Evolutionary conservation across 2,797 vertebrate species (phyloP).

Genomic region (Molossus alvarezi): DNA sequence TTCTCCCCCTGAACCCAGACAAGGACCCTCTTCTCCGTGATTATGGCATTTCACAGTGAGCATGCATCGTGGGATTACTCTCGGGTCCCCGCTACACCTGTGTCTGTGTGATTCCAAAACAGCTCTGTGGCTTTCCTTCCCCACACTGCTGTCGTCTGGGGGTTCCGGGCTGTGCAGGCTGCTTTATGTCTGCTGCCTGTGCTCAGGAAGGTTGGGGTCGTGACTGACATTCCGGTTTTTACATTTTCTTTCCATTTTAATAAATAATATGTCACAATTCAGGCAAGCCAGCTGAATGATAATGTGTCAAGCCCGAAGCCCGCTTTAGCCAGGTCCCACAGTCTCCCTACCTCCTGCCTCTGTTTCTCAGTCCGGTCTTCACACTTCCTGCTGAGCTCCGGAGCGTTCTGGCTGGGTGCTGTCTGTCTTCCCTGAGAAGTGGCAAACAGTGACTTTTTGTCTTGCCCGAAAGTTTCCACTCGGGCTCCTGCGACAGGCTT

Average conservation of each 20-base stretch:
- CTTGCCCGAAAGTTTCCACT: constrained; percentile 60
- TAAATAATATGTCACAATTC: constrained; percentile 83
- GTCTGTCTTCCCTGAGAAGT: constrained; percentile 67
- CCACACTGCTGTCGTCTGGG: not conserved
- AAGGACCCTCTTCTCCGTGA: not conserved
- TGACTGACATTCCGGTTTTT: constrained; percentile 76
- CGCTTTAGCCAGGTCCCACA: constrained; percentile 75
- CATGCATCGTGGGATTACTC: not conserved
- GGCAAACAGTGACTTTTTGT: constrained; percentile 5
- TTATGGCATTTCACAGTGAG: not conserved
- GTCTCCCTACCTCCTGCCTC: constrained; percentile 71
- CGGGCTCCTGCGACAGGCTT: not conserved
- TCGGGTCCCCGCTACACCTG: not conserved
- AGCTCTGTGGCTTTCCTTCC: not conserved
- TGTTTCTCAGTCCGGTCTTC: constrained; percentile 73
- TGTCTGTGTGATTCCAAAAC: not conserved
- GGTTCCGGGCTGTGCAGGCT: not conserved
- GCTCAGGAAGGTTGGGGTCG: constrained; percentile 53
- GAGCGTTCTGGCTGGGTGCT: constrained; percentile 79
- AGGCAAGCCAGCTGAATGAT: constrained; percentile 80
- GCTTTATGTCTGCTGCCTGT: constrained; percentile 58
- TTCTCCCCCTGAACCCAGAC: not conserved
- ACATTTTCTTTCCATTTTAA: constrained; percentile 79
- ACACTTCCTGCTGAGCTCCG: constrained; percentile 78
- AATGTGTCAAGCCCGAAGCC: constrained; percentile 72